phyloP scores from a whole-genome alignment of 2,888 invertebrate species.

The Philereme vetulata region DNA sequence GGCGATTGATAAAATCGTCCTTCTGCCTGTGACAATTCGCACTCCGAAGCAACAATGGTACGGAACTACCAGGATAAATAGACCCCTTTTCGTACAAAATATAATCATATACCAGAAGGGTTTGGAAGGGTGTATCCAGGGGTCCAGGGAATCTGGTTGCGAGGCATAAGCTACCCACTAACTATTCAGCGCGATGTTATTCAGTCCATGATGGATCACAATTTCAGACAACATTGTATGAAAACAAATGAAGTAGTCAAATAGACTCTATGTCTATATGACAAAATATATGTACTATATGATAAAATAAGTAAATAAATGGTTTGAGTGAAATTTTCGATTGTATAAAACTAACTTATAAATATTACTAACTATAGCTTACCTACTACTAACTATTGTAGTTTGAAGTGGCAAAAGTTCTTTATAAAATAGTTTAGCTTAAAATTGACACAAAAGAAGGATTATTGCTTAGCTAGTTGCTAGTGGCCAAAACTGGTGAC shows the following conservation, averaged over 20 bases:
- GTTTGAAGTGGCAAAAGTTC: no score
- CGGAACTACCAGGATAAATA: slow-evolving; percentile 52
- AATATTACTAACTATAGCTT: no score
- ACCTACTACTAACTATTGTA: no score
- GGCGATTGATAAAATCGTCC: slow-evolving; percentile 76
- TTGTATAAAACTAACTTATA: no score
- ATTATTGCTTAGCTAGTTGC: no score
- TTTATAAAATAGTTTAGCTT: no score
- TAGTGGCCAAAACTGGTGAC: no score
- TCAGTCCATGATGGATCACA: slow-evolving; percentile 77
- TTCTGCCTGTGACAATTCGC: slow-evolving; percentile 78
- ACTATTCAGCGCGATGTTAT: slow-evolving; percentile 76
- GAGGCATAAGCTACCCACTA: slow-evolving; percentile 65
- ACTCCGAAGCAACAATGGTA: slow-evolving; percentile 74
- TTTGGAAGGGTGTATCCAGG: slow-evolving; percentile 51
- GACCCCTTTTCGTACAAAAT: slow-evolving; percentile 49
- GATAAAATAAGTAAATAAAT: no score
- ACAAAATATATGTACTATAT: no score
- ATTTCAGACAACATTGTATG: slow-evolving; percentile 76
- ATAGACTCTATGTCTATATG: slow-evolving; percentile 33
- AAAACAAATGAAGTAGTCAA: slow-evolving; percentile 69
- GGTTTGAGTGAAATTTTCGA: no score
- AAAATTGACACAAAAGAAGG: no score
- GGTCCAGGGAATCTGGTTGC: slow-evolving; percentile 55
- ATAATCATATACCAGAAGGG: slow-evolving; percentile 42